Conservation (phyloP, 2,797 vertebrate species). For the Heteromormyrus szaboi region DNA sequence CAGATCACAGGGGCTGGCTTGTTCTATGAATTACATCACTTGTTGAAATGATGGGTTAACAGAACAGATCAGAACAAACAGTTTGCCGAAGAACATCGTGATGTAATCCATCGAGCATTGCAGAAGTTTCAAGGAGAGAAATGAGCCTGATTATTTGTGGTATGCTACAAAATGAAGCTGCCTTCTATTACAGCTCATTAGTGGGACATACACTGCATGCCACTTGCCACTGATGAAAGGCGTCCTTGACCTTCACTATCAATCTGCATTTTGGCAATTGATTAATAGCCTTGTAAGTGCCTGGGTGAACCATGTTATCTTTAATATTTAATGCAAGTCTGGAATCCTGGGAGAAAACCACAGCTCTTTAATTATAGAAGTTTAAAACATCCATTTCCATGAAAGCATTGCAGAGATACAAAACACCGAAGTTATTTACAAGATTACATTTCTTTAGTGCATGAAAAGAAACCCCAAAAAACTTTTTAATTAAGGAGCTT, state of each 20-base stretch:
- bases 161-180: slow-evolving; percentile 28
- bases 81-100: slow-evolving; percentile 5
- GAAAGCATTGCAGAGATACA: slow-evolving; percentile 9
- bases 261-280: slow-evolving; percentile 45
- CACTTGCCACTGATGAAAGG: slow-evolving; percentile 49
- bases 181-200: slow-evolving; percentile 48
- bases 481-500: not conserved
- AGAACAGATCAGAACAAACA: slow-evolving; percentile 5
- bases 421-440: slow-evolving; percentile 17
- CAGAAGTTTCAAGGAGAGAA: not conserved
- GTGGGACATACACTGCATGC: slow-evolving; percentile 34
- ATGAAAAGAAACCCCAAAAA: not conserved
- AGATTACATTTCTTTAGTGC: slow-evolving; percentile 19
- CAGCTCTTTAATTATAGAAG: slow-evolving; percentile 34
- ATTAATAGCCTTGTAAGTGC: slow-evolving; percentile 47
- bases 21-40: not conserved
- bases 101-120: slow-evolving; percentile 31
- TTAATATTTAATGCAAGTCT: slow-evolving; percentile 54
- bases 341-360: slow-evolving; percentile 34
- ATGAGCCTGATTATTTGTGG: slow-evolving; percentile 5
- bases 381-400: slow-evolving; percentile 29
- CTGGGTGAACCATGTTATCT: slow-evolving; percentile 43
- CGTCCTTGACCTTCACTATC: slow-evolving; percentile 50
- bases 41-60: not conserved
- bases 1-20: not conserved